A percentile compares a stretch with the other conserved stretches of the same genome.
Conservation (phyloP, 2,888 invertebrate species). For the Hirtodrosophila alboralis region DNA sequence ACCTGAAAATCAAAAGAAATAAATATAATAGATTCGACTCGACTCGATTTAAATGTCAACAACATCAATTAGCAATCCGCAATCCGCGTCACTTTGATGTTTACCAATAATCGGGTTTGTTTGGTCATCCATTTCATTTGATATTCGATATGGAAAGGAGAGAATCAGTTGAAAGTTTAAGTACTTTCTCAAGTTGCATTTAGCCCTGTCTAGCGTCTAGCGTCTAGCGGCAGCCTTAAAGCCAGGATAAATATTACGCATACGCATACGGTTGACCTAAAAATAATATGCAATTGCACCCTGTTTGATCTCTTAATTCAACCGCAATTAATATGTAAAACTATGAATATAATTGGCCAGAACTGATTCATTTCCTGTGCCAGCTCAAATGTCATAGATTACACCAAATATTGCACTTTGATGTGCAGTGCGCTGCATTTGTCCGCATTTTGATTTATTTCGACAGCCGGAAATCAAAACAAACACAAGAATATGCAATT, state of each 20-base stretch:
- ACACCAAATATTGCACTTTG: slow-evolving; percentile 52
- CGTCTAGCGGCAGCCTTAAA: slow-evolving; percentile 1
- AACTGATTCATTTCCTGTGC: slow-evolving; percentile 62
- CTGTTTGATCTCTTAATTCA: background rate
- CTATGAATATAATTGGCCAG: slow-evolving; percentile 37
- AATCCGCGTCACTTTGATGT: slow-evolving; percentile 61
- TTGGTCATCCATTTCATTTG: slow-evolving; percentile 78
- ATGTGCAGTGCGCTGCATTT: slow-evolving; percentile 39
- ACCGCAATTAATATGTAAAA: background rate
- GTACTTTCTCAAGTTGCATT: no score
- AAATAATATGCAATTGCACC: slow-evolving; percentile 3
- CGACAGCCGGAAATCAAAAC: slow-evolving; percentile 55
- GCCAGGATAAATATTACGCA: slow-evolving; percentile 43
- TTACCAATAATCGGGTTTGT: slow-evolving; percentile 72
- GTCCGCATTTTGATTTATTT: slow-evolving; percentile 48
- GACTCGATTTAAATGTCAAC: slow-evolving; percentile 34
- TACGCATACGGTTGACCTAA: slow-evolving; percentile 45
- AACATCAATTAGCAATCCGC: slow-evolving; percentile 18
- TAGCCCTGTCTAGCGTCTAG: background rate
- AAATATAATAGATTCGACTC: no score
- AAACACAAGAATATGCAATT: slow-evolving; percentile 31
- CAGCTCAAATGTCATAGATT: slow-evolving; percentile 53
- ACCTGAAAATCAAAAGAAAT: slow-evolving; percentile 3
- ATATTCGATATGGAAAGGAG: slow-evolving; percentile 76
- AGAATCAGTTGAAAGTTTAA: no score